A percentile compares a stretch with the other conserved stretches of the same genome.
Evolutionary conservation across 1,140 invertebrate genomes (phyloP).

Genomic region (Catajapyx aquilonaris): DNA sequence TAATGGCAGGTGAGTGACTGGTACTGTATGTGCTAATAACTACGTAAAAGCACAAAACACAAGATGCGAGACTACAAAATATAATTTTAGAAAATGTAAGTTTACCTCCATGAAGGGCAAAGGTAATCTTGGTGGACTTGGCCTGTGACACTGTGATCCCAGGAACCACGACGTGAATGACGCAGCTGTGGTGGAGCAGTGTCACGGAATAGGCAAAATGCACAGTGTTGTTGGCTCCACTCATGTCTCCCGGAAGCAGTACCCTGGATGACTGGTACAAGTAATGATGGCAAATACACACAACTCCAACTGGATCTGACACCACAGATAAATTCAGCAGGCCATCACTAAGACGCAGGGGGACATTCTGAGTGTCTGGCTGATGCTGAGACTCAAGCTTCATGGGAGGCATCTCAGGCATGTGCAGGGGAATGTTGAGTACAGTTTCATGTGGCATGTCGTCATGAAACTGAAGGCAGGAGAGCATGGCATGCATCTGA

Average conservation of each 20-base stretch:
- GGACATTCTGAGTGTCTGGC: slow-evolving; percentile 48
- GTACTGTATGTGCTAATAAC: too few relatives aligned
- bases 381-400: slow-evolving; percentile 26
- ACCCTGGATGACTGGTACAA: too few relatives aligned
- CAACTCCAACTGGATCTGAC: slow-evolving; percentile 43
- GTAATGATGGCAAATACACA: slow-evolving; percentile 68
- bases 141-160: slow-evolving; percentile 52
- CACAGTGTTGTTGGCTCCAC: slow-evolving; percentile 29
- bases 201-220: slow-evolving; percentile 67
- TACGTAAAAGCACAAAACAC: too few relatives aligned
- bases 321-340: slow-evolving; percentile 56
- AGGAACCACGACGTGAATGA: slow-evolving; percentile 57
- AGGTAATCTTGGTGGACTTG: slow-evolving; percentile 46
- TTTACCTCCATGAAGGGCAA: slow-evolving; percentile 40
- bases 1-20: too few relatives aligned
- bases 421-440: slow-evolving; percentile 58
- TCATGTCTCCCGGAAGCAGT: slow-evolving; percentile 26
- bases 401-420: slow-evolving; percentile 41
- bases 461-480: slow-evolving; percentile 61
- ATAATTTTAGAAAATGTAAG: too few relatives aligned
- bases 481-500: slow-evolving; percentile 36
- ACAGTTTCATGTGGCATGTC: slow-evolving; percentile 66
- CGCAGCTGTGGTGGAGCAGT: slow-evolving; percentile 53
- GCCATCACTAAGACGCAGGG: slow-evolving; percentile 53
- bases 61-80: too few relatives aligned